Conservation (phyloP, 2,797 vertebrate species). For the Mastacembelus armatus region DNA sequence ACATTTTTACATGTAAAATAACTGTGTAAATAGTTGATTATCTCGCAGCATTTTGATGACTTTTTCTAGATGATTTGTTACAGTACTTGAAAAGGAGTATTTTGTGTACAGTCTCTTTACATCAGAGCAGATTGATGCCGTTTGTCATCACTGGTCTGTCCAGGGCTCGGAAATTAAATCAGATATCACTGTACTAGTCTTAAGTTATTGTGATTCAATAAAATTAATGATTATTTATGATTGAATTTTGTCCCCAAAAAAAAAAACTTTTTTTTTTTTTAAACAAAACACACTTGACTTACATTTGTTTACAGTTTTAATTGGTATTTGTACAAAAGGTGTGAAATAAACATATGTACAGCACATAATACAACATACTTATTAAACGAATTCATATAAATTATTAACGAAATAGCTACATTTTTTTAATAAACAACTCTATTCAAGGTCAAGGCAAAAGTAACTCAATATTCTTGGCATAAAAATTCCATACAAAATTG, state of each 20-base stretch:
- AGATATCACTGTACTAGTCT: slow-evolving; percentile 97
- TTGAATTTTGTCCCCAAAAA: slow-evolving; percentile 51
- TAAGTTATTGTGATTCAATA: slow-evolving; percentile 99
- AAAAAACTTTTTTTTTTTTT: slow-evolving; percentile 1
- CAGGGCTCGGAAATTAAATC: slow-evolving; percentile 87
- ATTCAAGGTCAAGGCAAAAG: slow-evolving; percentile 75
- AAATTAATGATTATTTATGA: slow-evolving; percentile 97
- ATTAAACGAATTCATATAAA: slow-evolving; percentile 95
- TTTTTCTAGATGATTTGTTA: slow-evolving; percentile 97
- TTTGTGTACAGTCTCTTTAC: slow-evolving; percentile 94
- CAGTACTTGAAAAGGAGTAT: slow-evolving; percentile 94
- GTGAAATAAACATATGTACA: slow-evolving; percentile 87
- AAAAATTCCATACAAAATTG: slow-evolving; percentile 95
- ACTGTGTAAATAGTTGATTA: slow-evolving; percentile 94
- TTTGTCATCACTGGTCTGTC: slow-evolving; percentile 87
- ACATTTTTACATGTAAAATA: slow-evolving; percentile 96
- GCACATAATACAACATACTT: slow-evolving; percentile 92
- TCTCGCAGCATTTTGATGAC: slow-evolving; percentile 94
- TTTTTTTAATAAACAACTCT: slow-evolving; percentile 85
- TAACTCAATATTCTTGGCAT: slow-evolving; percentile 91
- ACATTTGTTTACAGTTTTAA: slow-evolving; percentile 78
- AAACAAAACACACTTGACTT: background rate
- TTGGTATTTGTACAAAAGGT: slow-evolving; percentile 82
- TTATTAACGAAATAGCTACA: slow-evolving; percentile 92
- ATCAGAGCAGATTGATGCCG: slow-evolving; percentile 84